Evolutionary conservation across 2,797 vertebrate genomes (phyloP), one percentile per base, ranked within the genome.

Genomic region (Melanotaenia pygmaea): DNA sequence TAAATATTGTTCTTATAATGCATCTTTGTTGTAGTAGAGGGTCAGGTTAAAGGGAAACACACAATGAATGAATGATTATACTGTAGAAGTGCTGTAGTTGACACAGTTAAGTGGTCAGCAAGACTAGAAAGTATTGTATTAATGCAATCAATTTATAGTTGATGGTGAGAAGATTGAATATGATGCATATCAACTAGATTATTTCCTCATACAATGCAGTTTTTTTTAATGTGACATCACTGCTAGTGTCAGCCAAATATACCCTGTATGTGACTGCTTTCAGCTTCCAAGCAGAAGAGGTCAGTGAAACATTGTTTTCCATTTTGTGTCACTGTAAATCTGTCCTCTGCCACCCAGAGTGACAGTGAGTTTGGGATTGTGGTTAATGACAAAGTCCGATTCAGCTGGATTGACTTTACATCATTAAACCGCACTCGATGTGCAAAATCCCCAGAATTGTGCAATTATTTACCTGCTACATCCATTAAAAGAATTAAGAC

Each of bases 401-500:
- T 47, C 56, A 79, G 56, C 61, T 64, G 57, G 38, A 57, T 26
- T 43, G 53, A 59, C 56, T 68, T 34, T 40, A 6, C 30, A 24
- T 56, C 0, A 2, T 26, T 43, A 60, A 74, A 32, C 38, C 26
- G 24, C 57, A 20, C 22, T 3, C 16, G 22, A 47, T 34, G 30
- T 35, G 8, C 8, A 2, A 4, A 20, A 9, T 12, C 35, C 10
- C 11, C 20, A 37, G 58, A 63, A 47, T 53, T 0, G 2, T 14
- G 2, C 24, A 40, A 47, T 70, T 40, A 18, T 47, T 24, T 72
- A 78, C 77, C 70, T 76, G 64, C 59, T 59, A 47, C 14, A 22
- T 73, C 22, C 67, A 74, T 64, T 61, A 72, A 61, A 71, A 53
- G 32, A 60, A 68, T 54, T 69, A 67, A 24, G 20, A 5, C 53